These are phyloP conservation scores for Parotia lawesii DNA, from an alignment of 2,113 vertebrate genomes.

Conservation along the genomic window DNA sequence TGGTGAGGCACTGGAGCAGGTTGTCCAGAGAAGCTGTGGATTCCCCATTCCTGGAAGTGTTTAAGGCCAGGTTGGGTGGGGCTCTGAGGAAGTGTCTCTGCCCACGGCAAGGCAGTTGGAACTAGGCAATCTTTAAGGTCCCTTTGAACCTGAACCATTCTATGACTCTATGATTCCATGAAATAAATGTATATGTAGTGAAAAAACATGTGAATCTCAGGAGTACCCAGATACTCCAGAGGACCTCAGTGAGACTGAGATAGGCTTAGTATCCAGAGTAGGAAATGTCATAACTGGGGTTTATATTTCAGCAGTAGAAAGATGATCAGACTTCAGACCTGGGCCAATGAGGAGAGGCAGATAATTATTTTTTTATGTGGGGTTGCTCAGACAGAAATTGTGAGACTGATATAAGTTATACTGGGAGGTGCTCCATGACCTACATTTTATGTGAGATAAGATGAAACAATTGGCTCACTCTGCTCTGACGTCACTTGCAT, in stretches of 20 bases:
- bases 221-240: neutral
- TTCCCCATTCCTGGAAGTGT: neutral
- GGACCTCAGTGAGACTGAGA: neutral
- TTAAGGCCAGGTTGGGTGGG: neutral
- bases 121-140: neutral
- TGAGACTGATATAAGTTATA: neutral
- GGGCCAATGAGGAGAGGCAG: neutral
- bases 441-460: neutral
- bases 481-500: neutral
- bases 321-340: neutral
- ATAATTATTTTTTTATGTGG: neutral
- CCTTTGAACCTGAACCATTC: neutral
- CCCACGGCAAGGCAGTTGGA: neutral
- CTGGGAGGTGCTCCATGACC: neutral
- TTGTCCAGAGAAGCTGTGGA: neutral
- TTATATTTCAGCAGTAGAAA: neutral
- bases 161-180: neutral
- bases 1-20: neutral
- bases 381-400: neutral
- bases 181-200: neutral
- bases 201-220: neutral
- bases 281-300: neutral
- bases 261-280: neutral
- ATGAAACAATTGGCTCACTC: neutral
- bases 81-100: neutral